A percentile compares a stretch with the other conserved stretches of the same genome.
Evolutionary conservation across 2,113 vertebrate species (phyloP).

Genomic region (Campylomormyrus tamandua): DNA sequence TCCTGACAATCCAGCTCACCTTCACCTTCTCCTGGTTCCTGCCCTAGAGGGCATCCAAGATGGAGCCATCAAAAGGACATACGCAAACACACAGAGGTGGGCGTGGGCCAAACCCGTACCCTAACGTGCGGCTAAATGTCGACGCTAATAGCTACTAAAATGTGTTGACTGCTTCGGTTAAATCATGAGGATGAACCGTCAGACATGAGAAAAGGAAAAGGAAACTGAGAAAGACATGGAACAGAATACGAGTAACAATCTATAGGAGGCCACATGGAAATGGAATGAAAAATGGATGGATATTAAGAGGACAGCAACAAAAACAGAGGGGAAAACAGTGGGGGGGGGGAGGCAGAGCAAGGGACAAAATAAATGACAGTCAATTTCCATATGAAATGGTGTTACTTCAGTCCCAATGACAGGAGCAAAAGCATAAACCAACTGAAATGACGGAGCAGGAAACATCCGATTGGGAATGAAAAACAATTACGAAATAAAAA

Average conservation of each 20-base stretch:
- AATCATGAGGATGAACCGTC: not conserved
- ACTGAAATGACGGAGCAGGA: not conserved
- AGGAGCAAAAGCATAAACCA: not conserved
- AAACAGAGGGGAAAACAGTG: not conserved
- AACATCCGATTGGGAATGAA: not conserved
- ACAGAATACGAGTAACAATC: not conserved
- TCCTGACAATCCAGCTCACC: not conserved
- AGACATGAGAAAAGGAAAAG: not conserved
- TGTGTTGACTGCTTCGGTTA: not conserved
- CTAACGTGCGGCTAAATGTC: not conserved
- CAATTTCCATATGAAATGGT: not conserved
- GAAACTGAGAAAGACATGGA: not conserved
- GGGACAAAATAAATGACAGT: not conserved
- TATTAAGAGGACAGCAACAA: not conserved
- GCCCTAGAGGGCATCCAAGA: not conserved
- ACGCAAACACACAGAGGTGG: not conserved
- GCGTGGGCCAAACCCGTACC: not conserved
- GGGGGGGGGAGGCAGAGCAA: not conserved
- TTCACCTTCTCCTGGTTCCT: not conserved
- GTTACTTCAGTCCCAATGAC: not conserved
- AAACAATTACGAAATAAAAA: not conserved
- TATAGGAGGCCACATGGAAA: not conserved
- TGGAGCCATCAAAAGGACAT: not conserved
- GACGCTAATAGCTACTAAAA: not conserved
- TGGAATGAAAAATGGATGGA: not conserved